These are phyloP conservation scores for Pocillopora grandis DNA, from an alignment of 92 coral and sea anemone genomes.

Conservation along the genomic window DNA sequence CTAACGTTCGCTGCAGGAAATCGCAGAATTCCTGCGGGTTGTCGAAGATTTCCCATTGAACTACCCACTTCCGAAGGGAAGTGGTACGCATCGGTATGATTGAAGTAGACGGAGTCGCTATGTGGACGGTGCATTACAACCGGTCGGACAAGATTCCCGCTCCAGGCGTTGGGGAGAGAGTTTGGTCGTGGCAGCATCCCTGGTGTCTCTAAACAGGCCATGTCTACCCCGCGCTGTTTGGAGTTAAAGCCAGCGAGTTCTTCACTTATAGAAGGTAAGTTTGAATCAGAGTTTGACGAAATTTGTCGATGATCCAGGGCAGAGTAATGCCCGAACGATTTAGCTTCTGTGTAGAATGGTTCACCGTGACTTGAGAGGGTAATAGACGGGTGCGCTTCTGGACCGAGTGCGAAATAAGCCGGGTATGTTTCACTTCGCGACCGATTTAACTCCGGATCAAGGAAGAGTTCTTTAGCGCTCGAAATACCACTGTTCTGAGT, in stretches of 20 bases:
- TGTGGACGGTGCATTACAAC: slow-evolving; percentile 36
- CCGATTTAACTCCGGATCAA: slow-evolving; percentile 5
- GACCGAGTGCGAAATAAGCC: background rate
- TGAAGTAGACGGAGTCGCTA: slow-evolving; percentile 38
- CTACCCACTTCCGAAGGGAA: slow-evolving; percentile 6
- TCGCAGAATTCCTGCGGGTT: slow-evolving; percentile 13
- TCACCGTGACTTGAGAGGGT: slow-evolving; percentile 18
- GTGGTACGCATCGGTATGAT: slow-evolving; percentile 22
- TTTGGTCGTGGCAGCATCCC: slow-evolving; percentile 43
- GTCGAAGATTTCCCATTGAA: slow-evolving; percentile 23
- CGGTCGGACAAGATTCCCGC: slow-evolving; percentile 27
- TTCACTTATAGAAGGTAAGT: slow-evolving; percentile 52
- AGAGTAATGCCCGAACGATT: slow-evolving; percentile 24
- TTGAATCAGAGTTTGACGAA: slow-evolving; percentile 35
- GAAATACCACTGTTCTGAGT: background rate
- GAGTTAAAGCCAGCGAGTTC: slow-evolving; percentile 10
- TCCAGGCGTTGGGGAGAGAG: slow-evolving; percentile 48
- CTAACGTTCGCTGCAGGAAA: background rate
- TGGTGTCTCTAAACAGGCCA: slow-evolving; percentile 32
- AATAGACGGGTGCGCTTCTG: background rate
- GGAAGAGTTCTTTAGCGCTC: background rate
- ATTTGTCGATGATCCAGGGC: slow-evolving; percentile 14
- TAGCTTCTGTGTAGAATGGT: slow-evolving; percentile 46
- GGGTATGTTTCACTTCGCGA: slow-evolving; percentile 11
- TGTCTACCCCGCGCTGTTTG: slow-evolving; percentile 19